phyloP scores from a whole-genome alignment of 2,113 vertebrate genomes.

The Nannobrachium achirus region DNA sequence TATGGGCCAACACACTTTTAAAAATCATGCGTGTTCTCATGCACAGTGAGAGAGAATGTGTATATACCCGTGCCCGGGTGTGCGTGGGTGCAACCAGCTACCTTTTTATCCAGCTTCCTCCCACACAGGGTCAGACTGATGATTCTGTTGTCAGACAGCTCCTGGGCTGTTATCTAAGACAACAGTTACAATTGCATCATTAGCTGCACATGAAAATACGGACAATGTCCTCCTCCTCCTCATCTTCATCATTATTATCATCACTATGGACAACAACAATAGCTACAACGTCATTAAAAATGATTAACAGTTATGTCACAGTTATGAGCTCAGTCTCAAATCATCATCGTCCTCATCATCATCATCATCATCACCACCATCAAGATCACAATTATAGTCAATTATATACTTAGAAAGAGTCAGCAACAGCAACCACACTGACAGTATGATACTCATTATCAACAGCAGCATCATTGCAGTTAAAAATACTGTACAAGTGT shows the following conservation, averaged over 20 bases:
- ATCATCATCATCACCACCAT: no score
- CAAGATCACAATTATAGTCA: not conserved
- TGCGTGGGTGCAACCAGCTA: slow-evolving; percentile 60
- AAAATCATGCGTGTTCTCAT: slow-evolving; percentile 11
- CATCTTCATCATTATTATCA: not conserved
- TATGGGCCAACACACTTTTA: not conserved
- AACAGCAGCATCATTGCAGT: not conserved
- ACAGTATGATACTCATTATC: not conserved
- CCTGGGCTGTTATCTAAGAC: slow-evolving; percentile 92
- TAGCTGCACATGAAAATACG: slow-evolving; percentile 22
- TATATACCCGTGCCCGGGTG: not conserved
- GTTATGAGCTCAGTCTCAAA: no score
- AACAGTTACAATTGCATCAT: slow-evolving; percentile 37
- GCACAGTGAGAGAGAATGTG: slow-evolving; percentile 3
- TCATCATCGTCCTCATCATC: not conserved
- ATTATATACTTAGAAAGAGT: not conserved
- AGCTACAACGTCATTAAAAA: not conserved
- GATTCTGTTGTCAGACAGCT: slow-evolving; percentile 97
- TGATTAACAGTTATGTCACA: no score
- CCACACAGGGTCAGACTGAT: slow-evolving; percentile 94
- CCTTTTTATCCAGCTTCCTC: slow-evolving; percentile 98
- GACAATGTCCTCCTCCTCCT: not conserved
- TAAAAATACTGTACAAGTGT: not conserved
- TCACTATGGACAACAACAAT: not conserved
- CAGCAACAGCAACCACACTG: not conserved